A percentile compares a stretch with the other conserved stretches of the same genome.
Conservation (phyloP, 2,113 vertebrate species). For the Pipra filicauda region DNA sequence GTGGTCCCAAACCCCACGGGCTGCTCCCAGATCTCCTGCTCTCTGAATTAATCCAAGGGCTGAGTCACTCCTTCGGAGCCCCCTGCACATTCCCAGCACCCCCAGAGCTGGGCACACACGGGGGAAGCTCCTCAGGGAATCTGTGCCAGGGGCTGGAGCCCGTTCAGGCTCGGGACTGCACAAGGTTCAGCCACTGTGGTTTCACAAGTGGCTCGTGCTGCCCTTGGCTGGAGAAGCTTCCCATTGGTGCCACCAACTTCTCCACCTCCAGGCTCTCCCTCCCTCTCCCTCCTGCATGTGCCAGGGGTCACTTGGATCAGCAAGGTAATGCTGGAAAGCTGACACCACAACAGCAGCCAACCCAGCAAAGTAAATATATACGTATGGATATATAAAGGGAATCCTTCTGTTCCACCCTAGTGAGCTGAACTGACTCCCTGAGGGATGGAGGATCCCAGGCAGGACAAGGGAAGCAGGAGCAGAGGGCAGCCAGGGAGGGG, state of each 20-base stretch:
- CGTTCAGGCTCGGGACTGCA: neutral
- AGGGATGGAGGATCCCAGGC: neutral
- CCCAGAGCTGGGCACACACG: fast-evolving
- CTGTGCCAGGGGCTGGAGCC: neutral
- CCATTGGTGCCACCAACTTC: slow-evolving; percentile 17
- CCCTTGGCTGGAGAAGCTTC: neutral
- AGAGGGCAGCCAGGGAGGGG: neutral
- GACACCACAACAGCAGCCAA: neutral
- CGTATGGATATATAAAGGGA: neutral
- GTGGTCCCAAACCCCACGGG: neutral
- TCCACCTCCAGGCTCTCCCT: slow-evolving; percentile 7
- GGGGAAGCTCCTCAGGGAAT: neutral
- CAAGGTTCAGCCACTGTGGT: neutral
- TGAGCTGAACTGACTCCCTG: neutral
- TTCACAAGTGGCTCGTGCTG: neutral
- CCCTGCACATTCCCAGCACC: fast-evolving
- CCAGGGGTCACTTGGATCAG: neutral
- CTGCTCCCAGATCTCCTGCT: neutral
- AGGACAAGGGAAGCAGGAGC: neutral
- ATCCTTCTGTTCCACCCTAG: neutral
- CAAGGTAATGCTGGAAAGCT: neutral
- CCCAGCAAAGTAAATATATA: neutral
- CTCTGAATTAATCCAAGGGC: neutral
- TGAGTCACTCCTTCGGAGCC: neutral
- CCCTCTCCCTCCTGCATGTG: neutral